phyloP scores from a whole-genome alignment of 1,140 invertebrate species.

The Lordiphosa clarofinis region DNA sequence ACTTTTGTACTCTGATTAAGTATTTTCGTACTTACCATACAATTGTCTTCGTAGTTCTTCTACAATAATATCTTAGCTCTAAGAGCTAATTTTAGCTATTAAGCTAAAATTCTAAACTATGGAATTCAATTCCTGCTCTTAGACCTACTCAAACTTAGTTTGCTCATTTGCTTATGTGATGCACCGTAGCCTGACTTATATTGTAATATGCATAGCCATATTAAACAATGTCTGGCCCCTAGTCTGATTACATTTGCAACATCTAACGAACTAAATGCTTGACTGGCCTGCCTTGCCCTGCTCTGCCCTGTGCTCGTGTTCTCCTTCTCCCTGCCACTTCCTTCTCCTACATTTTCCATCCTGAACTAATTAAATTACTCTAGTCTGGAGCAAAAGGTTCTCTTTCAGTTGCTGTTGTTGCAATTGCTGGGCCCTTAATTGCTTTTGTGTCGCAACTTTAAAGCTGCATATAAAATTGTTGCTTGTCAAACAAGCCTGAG shows the following conservation, averaged over 20 bases:
- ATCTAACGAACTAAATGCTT: conserved; percentile 37
- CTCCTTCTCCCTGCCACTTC: background rate
- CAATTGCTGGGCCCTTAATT: conserved; percentile 41
- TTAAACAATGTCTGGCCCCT: conserved; percentile 53
- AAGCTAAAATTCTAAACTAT: too few relatives aligned
- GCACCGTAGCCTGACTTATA: conserved; percentile 23
- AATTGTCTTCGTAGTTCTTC: too few relatives aligned
- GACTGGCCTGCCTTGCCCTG: conserved; percentile 14
- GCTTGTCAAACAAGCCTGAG: background rate
- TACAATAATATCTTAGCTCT: too few relatives aligned
- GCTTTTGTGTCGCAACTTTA: conserved; percentile 34
- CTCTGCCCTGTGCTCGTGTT: too few relatives aligned
- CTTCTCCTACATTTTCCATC: background rate
- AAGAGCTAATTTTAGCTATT: too few relatives aligned
- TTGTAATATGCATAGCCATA: conserved; percentile 26
- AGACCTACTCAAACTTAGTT: conserved; percentile 2
- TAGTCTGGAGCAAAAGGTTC: conserved; percentile 47
- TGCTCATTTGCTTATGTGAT: conserved; percentile 10
- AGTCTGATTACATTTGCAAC: conserved; percentile 61
- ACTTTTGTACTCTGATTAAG: too few relatives aligned
- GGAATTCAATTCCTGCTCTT: too few relatives aligned
- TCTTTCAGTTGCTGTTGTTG: conserved; percentile 8
- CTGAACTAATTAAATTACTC: conserved; percentile 67
- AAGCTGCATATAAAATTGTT: conserved; percentile 10
- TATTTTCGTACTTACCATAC: too few relatives aligned